Evolutionary conservation across 2,113 vertebrate genomes (phyloP).

Genomic region (Calypte anna): DNA sequence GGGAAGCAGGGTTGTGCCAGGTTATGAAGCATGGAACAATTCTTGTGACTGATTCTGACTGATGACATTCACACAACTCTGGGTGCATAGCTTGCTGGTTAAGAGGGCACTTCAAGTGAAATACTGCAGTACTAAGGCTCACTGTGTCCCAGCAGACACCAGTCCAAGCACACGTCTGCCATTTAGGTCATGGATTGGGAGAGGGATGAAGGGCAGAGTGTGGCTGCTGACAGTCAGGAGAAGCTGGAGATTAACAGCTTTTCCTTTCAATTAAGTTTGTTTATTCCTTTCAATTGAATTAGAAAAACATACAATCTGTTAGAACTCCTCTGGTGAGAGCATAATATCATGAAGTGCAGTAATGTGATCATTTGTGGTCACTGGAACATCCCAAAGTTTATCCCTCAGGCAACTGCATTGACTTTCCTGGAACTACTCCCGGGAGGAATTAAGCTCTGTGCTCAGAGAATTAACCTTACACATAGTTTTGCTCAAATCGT

Average conservation of each 20-base stretch:
- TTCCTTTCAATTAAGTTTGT: conserved; percentile 15
- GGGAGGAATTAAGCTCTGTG: not conserved
- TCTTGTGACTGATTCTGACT: not conserved
- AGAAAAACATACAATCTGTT: not conserved
- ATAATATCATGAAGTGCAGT: conserved; percentile 16
- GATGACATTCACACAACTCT: not conserved
- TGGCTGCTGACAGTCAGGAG: not conserved
- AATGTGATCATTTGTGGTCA: not conserved
- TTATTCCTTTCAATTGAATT: conserved; percentile 10
- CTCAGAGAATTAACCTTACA: not conserved
- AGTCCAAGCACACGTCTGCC: not conserved
- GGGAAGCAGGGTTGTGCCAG: not conserved
- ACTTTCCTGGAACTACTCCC: not conserved
- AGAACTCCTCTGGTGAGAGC: conserved; percentile 12
- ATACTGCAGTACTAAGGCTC: fast-evolving
- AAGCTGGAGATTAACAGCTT: not conserved
- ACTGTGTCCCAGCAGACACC: not conserved
- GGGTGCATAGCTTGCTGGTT: not conserved
- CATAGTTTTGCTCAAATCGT: fast-evolving
- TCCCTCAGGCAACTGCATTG: not conserved
- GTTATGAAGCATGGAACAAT: not conserved
- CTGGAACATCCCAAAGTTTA: not conserved
- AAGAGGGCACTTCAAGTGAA: not conserved
- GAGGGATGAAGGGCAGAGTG: fast-evolving
- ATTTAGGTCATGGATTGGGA: not conserved